Evolutionary conservation across 2,888 invertebrate species (phyloP).

Genomic region (Ferrisia virgata): DNA sequence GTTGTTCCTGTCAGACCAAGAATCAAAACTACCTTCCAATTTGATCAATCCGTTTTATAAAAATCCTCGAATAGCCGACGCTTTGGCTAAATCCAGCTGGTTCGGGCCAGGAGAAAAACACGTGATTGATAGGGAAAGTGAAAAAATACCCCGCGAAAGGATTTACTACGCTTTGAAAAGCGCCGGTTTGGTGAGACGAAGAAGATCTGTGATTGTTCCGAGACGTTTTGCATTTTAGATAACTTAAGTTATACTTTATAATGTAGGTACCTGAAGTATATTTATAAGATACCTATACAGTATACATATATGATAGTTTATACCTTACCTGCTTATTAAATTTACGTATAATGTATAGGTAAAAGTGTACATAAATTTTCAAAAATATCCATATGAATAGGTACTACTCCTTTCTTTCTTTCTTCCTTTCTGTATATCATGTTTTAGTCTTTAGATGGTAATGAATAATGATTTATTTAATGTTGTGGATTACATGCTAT

Average conservation of each 20-base stretch:
- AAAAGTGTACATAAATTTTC: background rate
- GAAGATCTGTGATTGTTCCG: conserved; percentile 21
- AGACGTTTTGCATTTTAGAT: background rate
- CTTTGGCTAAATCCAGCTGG: conserved; percentile 75
- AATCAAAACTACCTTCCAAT: conserved; percentile 68
- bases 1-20: conserved; percentile 55
- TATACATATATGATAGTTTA: background rate
- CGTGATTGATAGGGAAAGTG: conserved; percentile 73
- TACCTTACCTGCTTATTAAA: background rate
- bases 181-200: conserved; percentile 60
- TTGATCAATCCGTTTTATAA: conserved; percentile 72
- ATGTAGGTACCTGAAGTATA: background rate
- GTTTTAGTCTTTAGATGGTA: background rate
- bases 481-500: background rate
- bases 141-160: conserved; percentile 73
- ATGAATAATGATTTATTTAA: background rate
- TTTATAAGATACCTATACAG: background rate
- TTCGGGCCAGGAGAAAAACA: conserved; percentile 52
- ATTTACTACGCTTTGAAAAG: conserved; percentile 72
- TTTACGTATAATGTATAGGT: background rate
- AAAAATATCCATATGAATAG: too few relatives aligned
- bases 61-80: conserved; percentile 69
- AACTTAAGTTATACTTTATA: background rate
- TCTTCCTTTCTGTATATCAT: background rate
- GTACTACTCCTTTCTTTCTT: too few relatives aligned